Evolutionary conservation across 2,113 vertebrate species (phyloP).

Genomic region (Glaucomys volans): DNA sequence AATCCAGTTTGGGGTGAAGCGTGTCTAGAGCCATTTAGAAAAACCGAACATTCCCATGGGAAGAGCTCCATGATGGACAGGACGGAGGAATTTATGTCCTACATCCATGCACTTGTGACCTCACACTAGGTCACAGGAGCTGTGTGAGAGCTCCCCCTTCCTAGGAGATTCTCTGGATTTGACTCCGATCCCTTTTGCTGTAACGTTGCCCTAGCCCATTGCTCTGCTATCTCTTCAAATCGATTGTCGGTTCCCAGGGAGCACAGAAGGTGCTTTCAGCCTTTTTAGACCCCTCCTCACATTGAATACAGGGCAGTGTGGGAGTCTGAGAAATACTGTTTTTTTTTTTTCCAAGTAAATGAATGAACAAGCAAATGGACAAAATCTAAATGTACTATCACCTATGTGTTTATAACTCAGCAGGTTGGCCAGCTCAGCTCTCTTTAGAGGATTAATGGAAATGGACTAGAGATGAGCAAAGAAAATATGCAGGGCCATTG

Average conservation of each 20-base stretch:
- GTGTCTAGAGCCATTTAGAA: neutral
- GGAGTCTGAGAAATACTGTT: neutral
- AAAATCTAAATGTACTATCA: slow-evolving; percentile 7
- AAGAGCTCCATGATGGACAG: neutral
- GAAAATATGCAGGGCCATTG: neutral
- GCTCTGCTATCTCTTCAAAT: neutral
- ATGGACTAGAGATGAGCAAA: neutral
- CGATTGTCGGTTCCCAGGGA: neutral
- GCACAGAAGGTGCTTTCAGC: neutral
- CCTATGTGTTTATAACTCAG: neutral
- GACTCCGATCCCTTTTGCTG: neutral
- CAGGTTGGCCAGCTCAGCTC: neutral
- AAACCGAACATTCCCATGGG: neutral
- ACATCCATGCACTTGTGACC: neutral
- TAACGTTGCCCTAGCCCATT: neutral
- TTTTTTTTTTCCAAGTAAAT: neutral
- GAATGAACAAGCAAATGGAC: neutral
- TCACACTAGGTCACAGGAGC: neutral
- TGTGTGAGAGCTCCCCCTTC: neutral
- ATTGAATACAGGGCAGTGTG: neutral
- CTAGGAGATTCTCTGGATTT: neutral
- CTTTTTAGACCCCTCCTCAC: neutral
- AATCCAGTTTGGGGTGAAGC: neutral
- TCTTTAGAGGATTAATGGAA: neutral
- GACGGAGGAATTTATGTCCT: neutral